phyloP scores from a whole-genome alignment of 2,113 vertebrate species.

The Saimiri boliviensis region DNA sequence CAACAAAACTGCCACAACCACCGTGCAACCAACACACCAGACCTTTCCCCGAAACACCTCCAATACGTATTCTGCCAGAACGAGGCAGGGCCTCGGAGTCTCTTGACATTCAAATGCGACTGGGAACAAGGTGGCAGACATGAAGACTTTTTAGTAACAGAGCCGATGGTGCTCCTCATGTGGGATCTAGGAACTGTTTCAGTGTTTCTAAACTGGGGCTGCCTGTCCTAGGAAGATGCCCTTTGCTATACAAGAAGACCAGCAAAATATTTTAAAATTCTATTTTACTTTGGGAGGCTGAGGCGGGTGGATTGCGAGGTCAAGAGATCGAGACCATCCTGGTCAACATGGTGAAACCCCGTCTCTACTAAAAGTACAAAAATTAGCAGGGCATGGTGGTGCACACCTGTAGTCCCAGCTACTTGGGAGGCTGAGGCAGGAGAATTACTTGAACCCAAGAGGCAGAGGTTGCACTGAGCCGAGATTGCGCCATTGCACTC shows the following conservation, averaged over 20 bases:
- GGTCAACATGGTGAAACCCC: no score
- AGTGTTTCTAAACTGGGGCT: constrained; percentile 42
- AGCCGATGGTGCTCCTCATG: not conserved
- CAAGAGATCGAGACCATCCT: no score
- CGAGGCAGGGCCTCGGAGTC: not conserved
- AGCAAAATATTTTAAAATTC: constrained; percentile 43
- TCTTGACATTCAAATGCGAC: not conserved
- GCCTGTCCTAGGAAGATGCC: constrained; percentile 44
- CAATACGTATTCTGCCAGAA: not conserved
- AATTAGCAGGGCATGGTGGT: no score
- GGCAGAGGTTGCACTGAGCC: no score
- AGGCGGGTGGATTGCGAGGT: no score
- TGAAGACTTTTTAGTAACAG: not conserved
- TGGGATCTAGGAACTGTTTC: constrained; percentile 39
- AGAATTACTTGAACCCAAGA: no score
- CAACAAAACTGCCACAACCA: not conserved
- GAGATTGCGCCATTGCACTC: no score
- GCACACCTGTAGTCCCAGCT: no score
- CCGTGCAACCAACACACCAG: not conserved
- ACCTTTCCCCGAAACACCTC: not conserved
- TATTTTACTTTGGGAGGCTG: no score
- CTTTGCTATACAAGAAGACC: not conserved
- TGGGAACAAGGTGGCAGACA: not conserved
- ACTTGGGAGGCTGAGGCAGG: no score
- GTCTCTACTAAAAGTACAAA: no score